Conservation (phyloP, 2,888 invertebrate species). For the Luperina nickerlii region DNA sequence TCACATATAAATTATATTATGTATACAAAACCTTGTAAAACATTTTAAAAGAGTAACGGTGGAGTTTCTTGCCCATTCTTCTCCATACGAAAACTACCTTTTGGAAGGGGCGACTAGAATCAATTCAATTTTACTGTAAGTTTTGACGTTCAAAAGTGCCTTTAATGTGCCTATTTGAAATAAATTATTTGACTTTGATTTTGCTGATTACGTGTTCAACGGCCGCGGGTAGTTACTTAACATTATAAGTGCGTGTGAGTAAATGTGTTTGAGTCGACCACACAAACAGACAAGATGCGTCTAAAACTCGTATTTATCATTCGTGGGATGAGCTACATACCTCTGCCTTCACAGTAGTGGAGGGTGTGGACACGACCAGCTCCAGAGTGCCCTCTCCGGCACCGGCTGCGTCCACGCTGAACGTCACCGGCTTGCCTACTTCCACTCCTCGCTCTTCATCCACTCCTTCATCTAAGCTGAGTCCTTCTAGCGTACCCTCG, state of each 20-base stretch:
- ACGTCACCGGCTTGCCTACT: constrained; percentile 96
- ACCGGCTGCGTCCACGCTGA: constrained; percentile 98
- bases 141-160: too few species aligned
- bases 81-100: too few species aligned
- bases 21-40: too few species aligned
- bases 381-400: constrained; percentile 98
- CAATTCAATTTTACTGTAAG: too few species aligned
- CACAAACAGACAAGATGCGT: background rate
- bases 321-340: constrained; percentile 79
- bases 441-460: constrained; percentile 89
- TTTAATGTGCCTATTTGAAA: too few species aligned
- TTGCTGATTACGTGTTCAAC: background rate
- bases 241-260: background rate
- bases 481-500: constrained; percentile 87
- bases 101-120: too few species aligned
- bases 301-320: background rate
- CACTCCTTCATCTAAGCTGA: constrained; percentile 85
- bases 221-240: background rate
- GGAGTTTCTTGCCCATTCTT: too few species aligned
- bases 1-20: too few species aligned
- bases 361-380: constrained; percentile 97
- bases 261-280: background rate
- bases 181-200: too few species aligned
- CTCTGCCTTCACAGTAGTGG: constrained; percentile 96
- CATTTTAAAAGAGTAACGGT: too few species aligned